Evolutionary conservation across 1,140 invertebrate species (phyloP).

Genomic region (Leptinotarsa undecemlineata): DNA sequence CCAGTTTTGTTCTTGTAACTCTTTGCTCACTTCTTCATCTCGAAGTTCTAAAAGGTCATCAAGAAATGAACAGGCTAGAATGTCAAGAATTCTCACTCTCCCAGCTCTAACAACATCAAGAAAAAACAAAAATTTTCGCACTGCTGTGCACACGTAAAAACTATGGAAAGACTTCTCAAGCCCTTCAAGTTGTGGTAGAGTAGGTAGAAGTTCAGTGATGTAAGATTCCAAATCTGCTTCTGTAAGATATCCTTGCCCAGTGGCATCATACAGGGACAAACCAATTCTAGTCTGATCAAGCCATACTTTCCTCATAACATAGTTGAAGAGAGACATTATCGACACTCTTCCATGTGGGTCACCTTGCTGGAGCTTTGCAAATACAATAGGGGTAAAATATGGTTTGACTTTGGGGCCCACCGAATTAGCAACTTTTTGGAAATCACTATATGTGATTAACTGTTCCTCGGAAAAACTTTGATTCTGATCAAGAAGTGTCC

Average conservation of each 20-base stretch:
- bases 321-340: constrained; percentile 88
- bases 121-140: constrained; percentile 95
- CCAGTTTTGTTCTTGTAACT: constrained; percentile 89
- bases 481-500: constrained; percentile 80
- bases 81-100: constrained; percentile 87
- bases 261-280: constrained; percentile 89
- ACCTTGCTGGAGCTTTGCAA: constrained; percentile 81
- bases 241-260: constrained; percentile 88
- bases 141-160: constrained; percentile 95
- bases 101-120: constrained; percentile 87
- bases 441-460: constrained; percentile 84
- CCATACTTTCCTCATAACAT: constrained; percentile 94
- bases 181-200: constrained; percentile 84
- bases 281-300: constrained; percentile 91
- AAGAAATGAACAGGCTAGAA: constrained; percentile 87
- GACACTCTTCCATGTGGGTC: constrained; percentile 82
- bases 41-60: constrained; percentile 88
- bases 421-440: constrained; percentile 72
- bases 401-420: constrained; percentile 65
- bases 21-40: constrained; percentile 82
- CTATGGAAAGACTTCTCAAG: constrained; percentile 92
- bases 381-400: constrained; percentile 84
- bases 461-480: constrained; percentile 79
- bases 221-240: constrained; percentile 94
- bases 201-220: constrained; percentile 90